phyloP scores from a whole-genome alignment of 2,797 vertebrate genomes.

The Rhynchonycteris naso region DNA sequence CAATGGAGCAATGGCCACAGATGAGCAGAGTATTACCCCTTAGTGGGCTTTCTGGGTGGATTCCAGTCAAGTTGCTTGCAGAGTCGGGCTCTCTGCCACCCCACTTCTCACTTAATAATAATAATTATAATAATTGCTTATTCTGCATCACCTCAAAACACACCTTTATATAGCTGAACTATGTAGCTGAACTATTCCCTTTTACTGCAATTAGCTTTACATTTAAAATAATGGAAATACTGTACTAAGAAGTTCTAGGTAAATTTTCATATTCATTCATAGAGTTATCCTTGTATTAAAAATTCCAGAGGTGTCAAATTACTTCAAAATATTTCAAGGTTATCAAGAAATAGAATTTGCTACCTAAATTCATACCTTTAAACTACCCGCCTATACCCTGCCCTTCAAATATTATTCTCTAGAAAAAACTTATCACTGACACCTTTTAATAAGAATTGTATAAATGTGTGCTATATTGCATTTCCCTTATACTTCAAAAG shows the following conservation, averaged over 20 bases:
- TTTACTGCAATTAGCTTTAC: background rate
- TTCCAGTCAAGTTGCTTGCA: no score
- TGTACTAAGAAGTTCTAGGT: background rate
- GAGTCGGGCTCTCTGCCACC: no score
- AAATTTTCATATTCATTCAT: background rate
- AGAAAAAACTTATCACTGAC: background rate
- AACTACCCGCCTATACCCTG: background rate
- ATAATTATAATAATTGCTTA: background rate
- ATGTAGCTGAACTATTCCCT: background rate
- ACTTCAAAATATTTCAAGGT: background rate
- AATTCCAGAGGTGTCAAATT: background rate
- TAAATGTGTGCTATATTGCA: background rate
- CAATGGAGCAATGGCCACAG: no score
- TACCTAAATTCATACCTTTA: background rate
- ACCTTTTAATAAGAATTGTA: background rate
- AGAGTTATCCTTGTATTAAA: background rate
- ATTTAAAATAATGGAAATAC: background rate
- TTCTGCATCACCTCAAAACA: background rate
- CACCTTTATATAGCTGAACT: background rate
- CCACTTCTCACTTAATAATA: no score
- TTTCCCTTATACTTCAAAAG: constrained; percentile 27
- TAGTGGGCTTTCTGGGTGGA: no score
- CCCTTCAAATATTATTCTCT: background rate
- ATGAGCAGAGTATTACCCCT: no score
- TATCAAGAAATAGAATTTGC: background rate